Conservation (phyloP, 2,113 vertebrate genomes). For the Struthio camelus region DNA sequence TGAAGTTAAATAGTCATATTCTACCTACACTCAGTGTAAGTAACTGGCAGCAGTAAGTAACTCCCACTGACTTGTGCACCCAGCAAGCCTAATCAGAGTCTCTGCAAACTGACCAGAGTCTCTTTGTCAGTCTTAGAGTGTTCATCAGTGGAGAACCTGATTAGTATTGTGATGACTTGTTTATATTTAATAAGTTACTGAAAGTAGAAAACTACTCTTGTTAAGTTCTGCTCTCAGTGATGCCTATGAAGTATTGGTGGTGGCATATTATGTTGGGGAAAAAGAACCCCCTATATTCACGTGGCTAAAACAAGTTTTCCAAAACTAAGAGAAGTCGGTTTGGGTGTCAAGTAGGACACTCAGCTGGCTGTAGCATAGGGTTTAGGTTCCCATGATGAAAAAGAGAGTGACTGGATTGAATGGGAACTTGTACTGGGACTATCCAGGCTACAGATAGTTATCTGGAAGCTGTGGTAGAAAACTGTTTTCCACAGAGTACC, state of each 20-base stretch:
- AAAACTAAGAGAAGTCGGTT: neutral
- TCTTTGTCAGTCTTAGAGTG: neutral
- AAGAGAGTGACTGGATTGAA: neutral
- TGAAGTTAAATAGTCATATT: neutral
- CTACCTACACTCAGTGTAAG: neutral
- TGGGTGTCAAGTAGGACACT: neutral
- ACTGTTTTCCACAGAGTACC: neutral
- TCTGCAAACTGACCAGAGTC: neutral
- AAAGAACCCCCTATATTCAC: neutral
- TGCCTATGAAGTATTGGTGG: neutral
- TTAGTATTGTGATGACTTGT: neutral
- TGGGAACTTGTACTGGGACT: neutral
- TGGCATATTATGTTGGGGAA: neutral
- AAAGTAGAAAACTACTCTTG: neutral
- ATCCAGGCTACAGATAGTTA: neutral
- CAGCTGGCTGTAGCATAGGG: neutral
- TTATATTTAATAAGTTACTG: neutral
- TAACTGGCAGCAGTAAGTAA: neutral
- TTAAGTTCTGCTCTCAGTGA: neutral
- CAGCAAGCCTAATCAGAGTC: neutral
- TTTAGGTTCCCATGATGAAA: neutral
- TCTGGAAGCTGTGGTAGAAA: neutral
- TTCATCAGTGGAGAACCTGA: neutral
- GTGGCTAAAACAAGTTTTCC: neutral
- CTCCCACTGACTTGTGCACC: neutral